Conservation (phyloP, 2,113 vertebrate species). For the Tachuris rubrigastra region DNA sequence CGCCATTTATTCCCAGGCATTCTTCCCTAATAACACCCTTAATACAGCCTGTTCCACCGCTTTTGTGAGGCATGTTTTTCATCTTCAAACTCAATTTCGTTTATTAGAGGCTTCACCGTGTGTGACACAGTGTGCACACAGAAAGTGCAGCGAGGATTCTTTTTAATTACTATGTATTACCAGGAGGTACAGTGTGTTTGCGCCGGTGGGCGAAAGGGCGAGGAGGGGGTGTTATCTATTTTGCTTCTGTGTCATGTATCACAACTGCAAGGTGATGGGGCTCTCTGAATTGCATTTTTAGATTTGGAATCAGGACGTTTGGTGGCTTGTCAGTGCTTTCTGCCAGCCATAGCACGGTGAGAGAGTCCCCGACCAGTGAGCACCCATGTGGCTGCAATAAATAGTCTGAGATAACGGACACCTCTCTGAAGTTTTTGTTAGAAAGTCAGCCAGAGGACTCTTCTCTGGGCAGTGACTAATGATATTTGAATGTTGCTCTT, state of each 20-base stretch:
- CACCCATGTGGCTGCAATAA: slow-evolving; percentile 41
- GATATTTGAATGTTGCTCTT: slow-evolving; percentile 11
- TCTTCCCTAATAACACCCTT: slow-evolving; percentile 51
- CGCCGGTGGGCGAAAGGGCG: background rate
- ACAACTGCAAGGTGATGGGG: background rate
- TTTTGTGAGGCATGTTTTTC: slow-evolving; percentile 54
- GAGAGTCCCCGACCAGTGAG: background rate
- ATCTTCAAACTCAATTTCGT: slow-evolving; percentile 51
- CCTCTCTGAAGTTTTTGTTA: slow-evolving; percentile 29
- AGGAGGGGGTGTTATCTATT: background rate
- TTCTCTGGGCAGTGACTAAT: slow-evolving; percentile 17
- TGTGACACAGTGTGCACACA: slow-evolving; percentile 17
- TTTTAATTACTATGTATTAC: slow-evolving; percentile 18
- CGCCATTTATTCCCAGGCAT: slow-evolving; percentile 11
- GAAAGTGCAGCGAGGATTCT: background rate
- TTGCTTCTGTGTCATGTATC: background rate
- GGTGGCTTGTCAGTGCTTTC: background rate
- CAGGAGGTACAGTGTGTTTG: background rate
- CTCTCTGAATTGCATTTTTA: slow-evolving; percentile 3
- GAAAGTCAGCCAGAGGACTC: slow-evolving; percentile 68
- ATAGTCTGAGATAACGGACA: slow-evolving; percentile 62
- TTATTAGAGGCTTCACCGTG: slow-evolving; percentile 15
- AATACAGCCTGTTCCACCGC: slow-evolving; percentile 9
- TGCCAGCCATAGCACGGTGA: fast-evolving
- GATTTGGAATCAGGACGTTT: background rate